Evolutionary conservation across 1,140 invertebrate species (phyloP).

Genomic region (Drosophila ercepeae): DNA sequence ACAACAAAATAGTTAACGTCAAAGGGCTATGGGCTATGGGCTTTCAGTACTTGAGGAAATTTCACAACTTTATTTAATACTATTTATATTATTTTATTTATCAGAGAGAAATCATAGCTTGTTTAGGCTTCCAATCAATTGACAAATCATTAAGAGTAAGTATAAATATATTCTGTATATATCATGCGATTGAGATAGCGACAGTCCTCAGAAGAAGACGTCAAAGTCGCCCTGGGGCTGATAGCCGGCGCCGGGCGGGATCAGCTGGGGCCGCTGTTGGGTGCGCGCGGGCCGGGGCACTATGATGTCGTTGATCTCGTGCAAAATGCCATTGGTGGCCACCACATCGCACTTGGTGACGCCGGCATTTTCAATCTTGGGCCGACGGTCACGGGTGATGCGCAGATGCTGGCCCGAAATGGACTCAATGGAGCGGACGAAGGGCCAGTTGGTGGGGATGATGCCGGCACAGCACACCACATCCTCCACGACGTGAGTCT

Average conservation of each 20-base stretch:
- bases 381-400: slow-evolving; percentile 84
- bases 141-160: slow-evolving; percentile 67
- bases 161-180: slow-evolving; percentile 72
- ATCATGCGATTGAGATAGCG: slow-evolving; percentile 40
- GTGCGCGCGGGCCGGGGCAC: slow-evolving; percentile 60
- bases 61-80: slow-evolving; percentile 27
- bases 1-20: too few species aligned
- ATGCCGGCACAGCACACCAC: slow-evolving; percentile 87
- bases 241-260: slow-evolving; percentile 37
- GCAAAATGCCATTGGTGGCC: slow-evolving; percentile 86
- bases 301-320: slow-evolving; percentile 86
- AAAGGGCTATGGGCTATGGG: too few species aligned
- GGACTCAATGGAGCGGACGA: slow-evolving; percentile 85
- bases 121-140: slow-evolving; percentile 46
- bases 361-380: slow-evolving; percentile 85
- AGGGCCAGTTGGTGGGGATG: slow-evolving; percentile 85
- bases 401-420: slow-evolving; percentile 84
- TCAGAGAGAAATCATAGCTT: slow-evolving; percentile 26
- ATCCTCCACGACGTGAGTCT: slow-evolving; percentile 84
- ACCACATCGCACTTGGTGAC: slow-evolving; percentile 86
- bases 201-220: slow-evolving; percentile 75
- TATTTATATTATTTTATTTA: slow-evolving; percentile 69
- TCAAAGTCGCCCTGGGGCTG: slow-evolving; percentile 73
- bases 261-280: slow-evolving; percentile 59
- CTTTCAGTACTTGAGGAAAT: too few species aligned